Evolutionary conservation across 2,113 vertebrate species (phyloP).

Genomic region (Rhineura floridana): DNA sequence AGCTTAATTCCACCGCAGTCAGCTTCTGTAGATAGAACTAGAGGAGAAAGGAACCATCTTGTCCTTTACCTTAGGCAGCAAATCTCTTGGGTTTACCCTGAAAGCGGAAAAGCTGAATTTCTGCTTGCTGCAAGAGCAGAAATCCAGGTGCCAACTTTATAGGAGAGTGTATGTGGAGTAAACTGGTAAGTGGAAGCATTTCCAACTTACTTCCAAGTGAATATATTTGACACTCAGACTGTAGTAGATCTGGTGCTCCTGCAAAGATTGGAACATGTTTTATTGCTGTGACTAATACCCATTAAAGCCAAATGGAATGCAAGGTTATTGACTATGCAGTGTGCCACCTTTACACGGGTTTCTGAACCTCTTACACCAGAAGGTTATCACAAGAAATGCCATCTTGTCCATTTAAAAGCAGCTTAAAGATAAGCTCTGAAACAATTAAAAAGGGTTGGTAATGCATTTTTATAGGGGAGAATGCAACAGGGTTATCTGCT

Average conservation of each 20-base stretch:
- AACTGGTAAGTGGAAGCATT: background rate
- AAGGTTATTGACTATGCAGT: background rate
- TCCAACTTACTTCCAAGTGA: background rate
- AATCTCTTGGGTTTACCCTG: too few species aligned
- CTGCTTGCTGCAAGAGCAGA: background rate
- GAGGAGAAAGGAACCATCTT: too few species aligned
- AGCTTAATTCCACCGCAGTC: too few species aligned
- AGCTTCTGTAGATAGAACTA: too few species aligned
- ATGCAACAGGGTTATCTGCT: background rate
- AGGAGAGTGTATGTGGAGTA: background rate
- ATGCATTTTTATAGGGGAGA: background rate
- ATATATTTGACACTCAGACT: background rate
- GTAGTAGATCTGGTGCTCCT: background rate
- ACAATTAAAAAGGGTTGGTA: background rate
- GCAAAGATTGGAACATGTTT: background rate
- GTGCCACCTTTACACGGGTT: background rate
- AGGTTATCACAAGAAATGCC: background rate
- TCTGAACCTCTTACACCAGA: background rate
- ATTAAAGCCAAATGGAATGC: background rate
- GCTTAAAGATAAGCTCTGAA: background rate
- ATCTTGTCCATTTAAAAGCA: constrained; percentile 5
- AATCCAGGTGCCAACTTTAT: background rate
- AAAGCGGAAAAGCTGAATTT: background rate
- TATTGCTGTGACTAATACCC: background rate
- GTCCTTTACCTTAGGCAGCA: too few species aligned